These are phyloP conservation scores for Drosophila virilis DNA, from an alignment of 1,140 invertebrate genomes.

Conservation along the genomic window DNA sequence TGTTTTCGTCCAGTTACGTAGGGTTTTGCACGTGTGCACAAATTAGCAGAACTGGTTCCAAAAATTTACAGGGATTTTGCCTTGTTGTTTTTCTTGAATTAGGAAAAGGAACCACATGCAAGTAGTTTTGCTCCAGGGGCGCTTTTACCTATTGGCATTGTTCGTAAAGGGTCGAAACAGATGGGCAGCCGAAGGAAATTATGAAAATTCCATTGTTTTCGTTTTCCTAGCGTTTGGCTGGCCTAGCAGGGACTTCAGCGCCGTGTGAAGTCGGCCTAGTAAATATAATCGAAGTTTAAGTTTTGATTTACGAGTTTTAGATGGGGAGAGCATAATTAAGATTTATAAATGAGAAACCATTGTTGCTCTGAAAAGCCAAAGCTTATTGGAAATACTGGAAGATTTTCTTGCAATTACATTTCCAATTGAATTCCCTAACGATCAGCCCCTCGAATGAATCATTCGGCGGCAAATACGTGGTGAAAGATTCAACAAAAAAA, in stretches of 20 bases:
- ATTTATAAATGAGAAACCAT: not conserved
- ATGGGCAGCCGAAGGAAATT: conserved; percentile 57
- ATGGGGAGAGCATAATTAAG: not conserved
- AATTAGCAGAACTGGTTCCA: conserved; percentile 76
- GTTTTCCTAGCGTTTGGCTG: conserved; percentile 27
- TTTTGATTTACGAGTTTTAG: conserved; percentile 32
- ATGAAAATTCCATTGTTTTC: conserved; percentile 71
- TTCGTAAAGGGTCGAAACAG: conserved; percentile 53
- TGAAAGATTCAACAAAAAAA: conserved; percentile 38
- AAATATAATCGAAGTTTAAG: conserved; percentile 60
- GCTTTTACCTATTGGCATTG: conserved; percentile 59
- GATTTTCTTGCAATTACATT: conserved; percentile 23
- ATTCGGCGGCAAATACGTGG: conserved; percentile 37
- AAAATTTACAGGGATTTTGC: conserved; percentile 31
- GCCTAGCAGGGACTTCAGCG: conserved; percentile 31
- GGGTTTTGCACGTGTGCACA: conserved; percentile 77
- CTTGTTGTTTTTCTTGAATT: conserved; percentile 56
- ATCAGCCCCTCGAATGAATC: conserved; percentile 42
- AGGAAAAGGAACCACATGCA: conserved; percentile 43
- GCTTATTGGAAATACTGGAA: conserved; percentile 35
- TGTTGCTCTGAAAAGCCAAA: not conserved
- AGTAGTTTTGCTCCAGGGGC: conserved; percentile 57
- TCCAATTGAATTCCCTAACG: conserved; percentile 41
- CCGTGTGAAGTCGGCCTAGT: conserved; percentile 51
- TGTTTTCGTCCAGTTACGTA: conserved; percentile 37